These are phyloP conservation scores for Drosophila austrosaltans DNA, from an alignment of 2,888 invertebrate genomes.

Conservation along the genomic window DNA sequence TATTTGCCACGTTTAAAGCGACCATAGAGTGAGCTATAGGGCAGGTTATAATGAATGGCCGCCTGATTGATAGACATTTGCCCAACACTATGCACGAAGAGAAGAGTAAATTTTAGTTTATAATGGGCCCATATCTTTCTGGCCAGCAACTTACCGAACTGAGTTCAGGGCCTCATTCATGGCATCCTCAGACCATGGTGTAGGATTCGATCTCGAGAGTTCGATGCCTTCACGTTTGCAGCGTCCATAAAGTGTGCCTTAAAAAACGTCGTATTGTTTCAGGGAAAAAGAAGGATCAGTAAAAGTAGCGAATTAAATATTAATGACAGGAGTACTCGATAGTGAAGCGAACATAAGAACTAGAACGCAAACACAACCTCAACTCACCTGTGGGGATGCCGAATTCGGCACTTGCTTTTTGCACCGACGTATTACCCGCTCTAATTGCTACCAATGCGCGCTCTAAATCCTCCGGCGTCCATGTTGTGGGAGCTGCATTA, in stretches of 20 bases:
- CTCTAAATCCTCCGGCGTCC: slow-evolving; percentile 93
- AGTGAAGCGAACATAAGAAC: not conserved
- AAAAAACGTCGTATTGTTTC: slow-evolving; percentile 22
- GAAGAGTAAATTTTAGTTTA: not conserved
- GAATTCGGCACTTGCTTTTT: slow-evolving; percentile 93
- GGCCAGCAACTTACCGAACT: slow-evolving; percentile 87
- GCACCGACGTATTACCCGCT: slow-evolving; percentile 91
- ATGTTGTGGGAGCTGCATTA: slow-evolving; percentile 94
- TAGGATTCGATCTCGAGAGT: slow-evolving; percentile 93
- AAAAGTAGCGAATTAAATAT: not conserved
- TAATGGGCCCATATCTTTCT: not conserved
- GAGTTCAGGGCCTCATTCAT: slow-evolving; percentile 96
- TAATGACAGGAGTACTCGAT: not conserved
- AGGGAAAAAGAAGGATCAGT: slow-evolving; percentile 2
- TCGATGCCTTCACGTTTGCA: slow-evolving; percentile 96
- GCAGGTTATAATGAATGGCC: slow-evolving; percentile 95
- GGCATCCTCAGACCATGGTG: slow-evolving; percentile 96
- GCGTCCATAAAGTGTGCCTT: slow-evolving; percentile 92
- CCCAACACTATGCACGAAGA: slow-evolving; percentile 86
- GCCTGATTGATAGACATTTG: slow-evolving; percentile 97
- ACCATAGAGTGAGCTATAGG: slow-evolving; percentile 94
- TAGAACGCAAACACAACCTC: not conserved
- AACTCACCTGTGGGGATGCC: slow-evolving; percentile 91
- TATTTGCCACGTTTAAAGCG: slow-evolving; percentile 94
- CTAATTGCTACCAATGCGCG: slow-evolving; percentile 92